Percentiles rank a stretch among this genome's conserved stretches.
phyloP scores from a whole-genome alignment of 1,140 invertebrate genomes.

The Macrobrachium rosenbergii region DNA sequence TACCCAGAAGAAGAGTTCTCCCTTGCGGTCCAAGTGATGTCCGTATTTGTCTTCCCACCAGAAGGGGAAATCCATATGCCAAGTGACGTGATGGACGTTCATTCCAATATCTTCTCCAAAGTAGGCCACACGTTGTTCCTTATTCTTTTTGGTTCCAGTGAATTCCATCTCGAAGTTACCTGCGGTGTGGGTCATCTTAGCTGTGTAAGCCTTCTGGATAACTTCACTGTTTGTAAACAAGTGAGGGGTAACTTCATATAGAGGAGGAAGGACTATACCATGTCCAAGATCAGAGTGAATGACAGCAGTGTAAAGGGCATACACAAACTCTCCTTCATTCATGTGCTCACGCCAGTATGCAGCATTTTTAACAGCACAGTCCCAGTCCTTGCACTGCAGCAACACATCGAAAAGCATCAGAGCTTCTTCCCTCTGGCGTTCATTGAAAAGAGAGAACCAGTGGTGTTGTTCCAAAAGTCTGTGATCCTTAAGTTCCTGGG shows the following conservation, averaged over 20 bases:
- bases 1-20: slow-evolving; percentile 71
- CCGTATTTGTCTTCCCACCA: slow-evolving; percentile 71
- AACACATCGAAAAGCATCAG: slow-evolving; percentile 35
- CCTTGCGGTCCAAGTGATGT: slow-evolving; percentile 67
- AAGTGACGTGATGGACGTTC: slow-evolving; percentile 78
- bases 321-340: slow-evolving; percentile 38
- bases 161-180: slow-evolving; percentile 32
- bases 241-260: slow-evolving; percentile 77
- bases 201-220: slow-evolving; percentile 67
- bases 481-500: background rate
- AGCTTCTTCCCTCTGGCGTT: slow-evolving; percentile 32
- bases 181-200: slow-evolving; percentile 69
- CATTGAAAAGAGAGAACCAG: slow-evolving; percentile 52
- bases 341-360: slow-evolving; percentile 36
- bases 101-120: slow-evolving; percentile 80
- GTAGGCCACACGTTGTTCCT: slow-evolving; percentile 74
- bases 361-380: slow-evolving; percentile 10
- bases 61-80: slow-evolving; percentile 73
- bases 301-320: slow-evolving; percentile 34
- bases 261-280: slow-evolving; percentile 73
- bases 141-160: slow-evolving; percentile 64
- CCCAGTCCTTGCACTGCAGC: slow-evolving; percentile 23
- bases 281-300: slow-evolving; percentile 19
- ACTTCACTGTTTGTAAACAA: slow-evolving; percentile 71
- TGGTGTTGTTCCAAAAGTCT: slow-evolving; percentile 29